Base-by-base conservation (phyloP, 2,888 invertebrate species). In the Zaprionus bogoriensis region DNA sequence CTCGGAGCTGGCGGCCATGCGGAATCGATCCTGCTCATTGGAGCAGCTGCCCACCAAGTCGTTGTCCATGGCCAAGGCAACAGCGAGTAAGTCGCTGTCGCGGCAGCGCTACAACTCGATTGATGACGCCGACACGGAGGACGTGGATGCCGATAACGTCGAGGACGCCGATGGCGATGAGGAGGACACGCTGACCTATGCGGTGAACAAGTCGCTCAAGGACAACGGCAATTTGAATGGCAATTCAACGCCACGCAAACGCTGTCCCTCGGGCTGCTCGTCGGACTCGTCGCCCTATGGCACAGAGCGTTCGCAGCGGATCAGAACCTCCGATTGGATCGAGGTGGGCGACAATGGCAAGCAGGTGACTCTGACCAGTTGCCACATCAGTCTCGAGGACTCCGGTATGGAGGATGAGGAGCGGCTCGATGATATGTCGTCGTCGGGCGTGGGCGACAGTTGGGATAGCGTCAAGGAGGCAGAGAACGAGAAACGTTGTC, bases 1-100 rank as follows among this genome's bases (percentile, higher is more conserved):
- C 80, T 93, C 94, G 65, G 95, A 95, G 88, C 87, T 95, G 89
- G 93, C 94, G 77, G 93, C 92, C 53, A 95, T 95, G 95, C 92
- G 93, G 59, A 88, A 85, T 53, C 74, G 86, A 60, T 89, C 90
- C 39, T 86, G 87, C 57, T 90, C 90, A 1, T 72, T 90, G 78
- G 90, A 90, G 62, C 88, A 89, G 68, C 73, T 90, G 82, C 87
- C 87, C 45, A 85, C 75, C 25, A 75, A 73, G n/a, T 77, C 77
- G 27, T 30, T 74, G 4, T 52, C 67, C 5, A 17, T 52, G 58
- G 41, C 19, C 47, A 55, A 30, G 51, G 52, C 58, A 5, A 62
- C 67, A 28, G 57, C 75, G 45, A 77, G 55, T 28, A 85, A 72
- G 45, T 48, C 69, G 5, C 20, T 64, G 39, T 51, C 76, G 5